Evolutionary conservation across 2,888 invertebrate species (phyloP), one percentile per base, ranked within the genome.

Genomic region (Habrosyne pyritoides): DNA sequence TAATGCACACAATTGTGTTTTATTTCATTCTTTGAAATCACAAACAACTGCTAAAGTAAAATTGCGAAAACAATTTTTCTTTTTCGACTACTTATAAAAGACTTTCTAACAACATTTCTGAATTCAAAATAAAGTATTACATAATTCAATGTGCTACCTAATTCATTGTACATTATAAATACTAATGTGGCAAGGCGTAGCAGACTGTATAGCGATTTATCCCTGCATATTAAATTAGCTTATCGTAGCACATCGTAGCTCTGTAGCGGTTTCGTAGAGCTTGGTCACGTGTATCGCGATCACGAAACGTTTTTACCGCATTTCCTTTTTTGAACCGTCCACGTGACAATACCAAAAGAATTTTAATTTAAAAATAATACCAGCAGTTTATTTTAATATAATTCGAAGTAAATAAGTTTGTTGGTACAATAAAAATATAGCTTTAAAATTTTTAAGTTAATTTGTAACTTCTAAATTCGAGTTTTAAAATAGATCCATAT

Each of bases 231-330:
- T 18, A 18, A 42, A 18, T 42, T 42, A 53, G 50, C 54, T 56
- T 49, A 26, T 28, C 28, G 47, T 49, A 10, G 36, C 50, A 59
- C 48, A 65, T 57, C 64, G 66, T 66, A 71, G 63, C 60, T 48
- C 53, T 60, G 69, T 68, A 71, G 70, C 59, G 54, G 60, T 65
- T 59, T 33, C 67, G 69, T 71, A 75, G 75, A 63, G 54, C 64
- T 68, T 59, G 71, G 83, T 87, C 87, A 89, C 90, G 88, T 81
- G 83, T 85, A 66, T 67, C 53, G 74, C 81, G 77, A 86, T 83
- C 83, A 82, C 77, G 73, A 86, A 89, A 87, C 81, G 84, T 87
- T 87, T 87, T 87, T 84, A 86, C 77, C 79, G 80, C 73, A 79
- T 82, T 89, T 89, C 88, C 87, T 83, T 77, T 84, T 79, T 71